Conservation (phyloP, 2,888 invertebrate genomes). For the Chalcis sispes region DNA sequence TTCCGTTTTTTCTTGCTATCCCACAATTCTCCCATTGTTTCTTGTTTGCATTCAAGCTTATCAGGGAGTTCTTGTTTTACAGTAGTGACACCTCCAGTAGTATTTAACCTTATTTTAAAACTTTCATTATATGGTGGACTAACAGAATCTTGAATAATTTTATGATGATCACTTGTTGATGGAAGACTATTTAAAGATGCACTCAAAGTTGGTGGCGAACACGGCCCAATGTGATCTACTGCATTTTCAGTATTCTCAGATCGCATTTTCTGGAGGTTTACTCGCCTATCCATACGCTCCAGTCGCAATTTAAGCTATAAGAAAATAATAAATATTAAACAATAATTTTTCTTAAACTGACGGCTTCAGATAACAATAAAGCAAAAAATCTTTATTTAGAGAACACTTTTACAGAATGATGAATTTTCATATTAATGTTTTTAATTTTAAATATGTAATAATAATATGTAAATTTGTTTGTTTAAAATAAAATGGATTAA, state of each 20-base stretch:
- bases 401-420: not conserved
- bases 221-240: conserved; percentile 68
- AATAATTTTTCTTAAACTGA: conserved; percentile 2
- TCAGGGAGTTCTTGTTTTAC: conserved; percentile 72
- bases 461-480: no score
- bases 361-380: not conserved
- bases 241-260: conserved; percentile 71
- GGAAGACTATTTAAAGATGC: conserved; percentile 57
- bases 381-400: not conserved
- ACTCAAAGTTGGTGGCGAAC: conserved; percentile 70
- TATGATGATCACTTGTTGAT: conserved; percentile 67
- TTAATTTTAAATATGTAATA: no score
- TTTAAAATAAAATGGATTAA: no score
- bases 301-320: conserved; percentile 82
- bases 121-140: conserved; percentile 71
- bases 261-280: conserved; percentile 75
- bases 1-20: conserved; percentile 71
- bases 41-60: conserved; percentile 68
- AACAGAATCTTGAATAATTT: conserved; percentile 63
- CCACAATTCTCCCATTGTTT: conserved; percentile 64
- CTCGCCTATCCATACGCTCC: conserved; percentile 83
- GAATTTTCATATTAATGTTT: not conserved
- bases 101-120: conserved; percentile 73
- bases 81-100: conserved; percentile 73
- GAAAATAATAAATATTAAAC: conserved; percentile 49